Base-by-base conservation (phyloP, 2,888 invertebrate genomes). In the Drosophila multiciliata region DNA sequence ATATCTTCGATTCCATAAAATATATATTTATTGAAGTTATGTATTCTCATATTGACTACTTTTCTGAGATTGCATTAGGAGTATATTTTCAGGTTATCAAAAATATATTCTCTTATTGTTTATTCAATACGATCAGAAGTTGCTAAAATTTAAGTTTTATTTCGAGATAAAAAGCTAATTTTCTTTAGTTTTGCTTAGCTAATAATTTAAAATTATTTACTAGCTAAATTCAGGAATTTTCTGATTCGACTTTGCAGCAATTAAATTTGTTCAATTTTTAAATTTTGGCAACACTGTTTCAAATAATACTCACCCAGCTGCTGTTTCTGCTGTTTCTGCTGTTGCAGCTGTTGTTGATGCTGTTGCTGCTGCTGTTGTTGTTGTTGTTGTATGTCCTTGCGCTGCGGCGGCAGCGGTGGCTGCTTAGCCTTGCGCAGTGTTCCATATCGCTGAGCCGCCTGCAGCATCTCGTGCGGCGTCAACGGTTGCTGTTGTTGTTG, bases 381-480 rank as follows among this genome's bases (percentile, higher is more conserved):
- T 52, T 89, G 85, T 38, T 90, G 88, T 29, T 84, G 85, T 33
- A 83, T 79, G 60, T 91, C 91, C 83, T 88, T 88, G 50, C 90
- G 83, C 48, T 82, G 86, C 26, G 83, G 90, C 59, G 91, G 91
- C 66, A 82, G 68, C 26, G 88, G 90, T 17, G 89, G 87, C 55
- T 91, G 87, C 66, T 91, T 91, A 42, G 91, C 79, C 40, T 91
- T 91, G 64, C 91, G 86, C 59, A 91, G 64, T 42, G 91, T 91
- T 23, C 91, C 92, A 69, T 87, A 90, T 32, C 92, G 91, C 67
- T 90, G 91, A 48, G 91, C 89, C 26, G 90, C 91, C 65, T 88
- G 89, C 71, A 87, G 67, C 79, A 85, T 82, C 66, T 89, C 80
- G 50, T 82, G 81, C 54, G 83, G 83, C 73, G 78, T 66, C 82